Conservation (phyloP, 2,797 vertebrate species). For the Mormyrus proboscirostris region DNA sequence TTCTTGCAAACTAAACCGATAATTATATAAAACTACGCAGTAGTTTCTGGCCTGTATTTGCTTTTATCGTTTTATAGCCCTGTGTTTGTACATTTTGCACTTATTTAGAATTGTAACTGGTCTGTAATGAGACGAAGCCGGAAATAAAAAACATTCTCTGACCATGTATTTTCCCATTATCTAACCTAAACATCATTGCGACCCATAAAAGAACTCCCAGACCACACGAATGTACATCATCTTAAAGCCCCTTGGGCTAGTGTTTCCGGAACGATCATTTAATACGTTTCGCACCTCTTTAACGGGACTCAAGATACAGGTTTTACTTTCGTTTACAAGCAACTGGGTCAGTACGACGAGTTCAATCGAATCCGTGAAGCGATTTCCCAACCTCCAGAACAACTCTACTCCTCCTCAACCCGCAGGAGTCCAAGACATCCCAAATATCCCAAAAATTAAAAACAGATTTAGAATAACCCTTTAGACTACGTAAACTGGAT, state of each 20-base stretch:
- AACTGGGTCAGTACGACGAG: not conserved
- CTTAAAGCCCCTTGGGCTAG: not conserved
- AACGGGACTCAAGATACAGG: not conserved
- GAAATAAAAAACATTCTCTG: not conserved
- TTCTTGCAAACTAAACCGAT: not conserved
- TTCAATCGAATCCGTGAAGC: not conserved
- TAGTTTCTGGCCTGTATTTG: not conserved
- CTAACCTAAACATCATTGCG: not conserved
- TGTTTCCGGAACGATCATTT: not conserved
- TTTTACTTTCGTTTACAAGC: conserved; percentile 12
- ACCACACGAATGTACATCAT: not conserved
- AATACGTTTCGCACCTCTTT: not conserved
- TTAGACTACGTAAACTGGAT: not conserved
- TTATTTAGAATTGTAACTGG: not conserved
- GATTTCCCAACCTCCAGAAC: not conserved
- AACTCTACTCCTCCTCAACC: not conserved
- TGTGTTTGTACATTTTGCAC: not conserved
- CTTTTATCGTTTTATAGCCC: not conserved
- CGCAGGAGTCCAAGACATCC: not conserved
- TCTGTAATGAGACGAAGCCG: not conserved
- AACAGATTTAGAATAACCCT: not conserved
- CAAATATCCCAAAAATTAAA: conserved; percentile 5
- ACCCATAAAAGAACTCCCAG: not conserved
- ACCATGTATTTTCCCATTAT: not conserved
- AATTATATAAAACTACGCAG: not conserved